Conservation (phyloP, 92 coral and sea anemone species). For the Paragorgia papillata region DNA sequence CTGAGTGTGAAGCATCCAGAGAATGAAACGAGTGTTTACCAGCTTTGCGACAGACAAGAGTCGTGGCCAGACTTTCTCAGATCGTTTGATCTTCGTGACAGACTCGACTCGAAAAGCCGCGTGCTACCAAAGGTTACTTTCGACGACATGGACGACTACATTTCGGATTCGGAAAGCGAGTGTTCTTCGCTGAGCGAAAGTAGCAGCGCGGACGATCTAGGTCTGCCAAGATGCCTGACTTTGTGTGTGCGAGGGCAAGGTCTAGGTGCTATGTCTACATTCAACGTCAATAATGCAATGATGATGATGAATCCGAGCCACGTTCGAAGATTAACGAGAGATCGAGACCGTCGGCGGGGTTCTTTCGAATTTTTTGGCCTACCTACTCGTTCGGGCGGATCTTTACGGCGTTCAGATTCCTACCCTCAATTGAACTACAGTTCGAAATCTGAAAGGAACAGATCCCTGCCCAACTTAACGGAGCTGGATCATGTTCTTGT, state of each 20-base stretch:
- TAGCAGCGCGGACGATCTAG: constrained; percentile 59
- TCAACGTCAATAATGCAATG: constrained; percentile 65
- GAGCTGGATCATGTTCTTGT: constrained; percentile 77
- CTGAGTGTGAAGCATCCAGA: constrained; percentile 72
- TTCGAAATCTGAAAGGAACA: constrained; percentile 72
- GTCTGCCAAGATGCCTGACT: constrained; percentile 71
- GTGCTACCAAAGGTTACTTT: constrained; percentile 55
- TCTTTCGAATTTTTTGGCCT: constrained; percentile 56
- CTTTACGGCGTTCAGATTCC: constrained; percentile 72
- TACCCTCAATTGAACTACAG: constrained; percentile 71
- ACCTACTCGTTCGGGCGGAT: constrained; percentile 68
- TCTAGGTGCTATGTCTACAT: constrained; percentile 67
- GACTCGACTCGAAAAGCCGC: not conserved
- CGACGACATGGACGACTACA: constrained; percentile 56
- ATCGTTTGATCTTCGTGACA: constrained; percentile 15
- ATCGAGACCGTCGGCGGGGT: constrained; percentile 46
- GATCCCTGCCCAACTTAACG: constrained; percentile 73
- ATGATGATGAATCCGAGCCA: constrained; percentile 90
- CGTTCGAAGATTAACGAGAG: constrained; percentile 71
- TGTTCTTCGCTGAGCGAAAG: constrained; percentile 67
- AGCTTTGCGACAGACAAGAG: constrained; percentile 71
- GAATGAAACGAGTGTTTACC: constrained; percentile 66
- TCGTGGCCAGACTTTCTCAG: constrained; percentile 64
- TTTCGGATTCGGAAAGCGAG: constrained; percentile 66
- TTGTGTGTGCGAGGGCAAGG: constrained; percentile 72